Evolutionary conservation across 2,113 vertebrate species (phyloP), one percentile per base, ranked within the genome.

Genomic region (Petroica traversi): DNA sequence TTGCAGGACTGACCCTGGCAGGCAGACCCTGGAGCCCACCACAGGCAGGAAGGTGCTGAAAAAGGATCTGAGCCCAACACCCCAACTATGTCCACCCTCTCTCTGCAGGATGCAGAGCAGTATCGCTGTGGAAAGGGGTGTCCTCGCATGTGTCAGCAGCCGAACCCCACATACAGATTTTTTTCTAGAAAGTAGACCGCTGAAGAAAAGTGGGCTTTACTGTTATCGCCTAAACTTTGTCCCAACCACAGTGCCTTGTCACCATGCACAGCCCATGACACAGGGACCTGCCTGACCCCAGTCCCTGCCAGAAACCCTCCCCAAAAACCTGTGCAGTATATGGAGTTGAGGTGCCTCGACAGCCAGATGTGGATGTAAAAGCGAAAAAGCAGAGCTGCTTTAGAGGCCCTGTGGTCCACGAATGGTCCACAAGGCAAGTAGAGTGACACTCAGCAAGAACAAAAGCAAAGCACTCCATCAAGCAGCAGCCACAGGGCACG

Each of bases 1-100:
- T 6, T 0, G 0, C 69, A 52, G 34, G 36, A 46, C 58, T 26
- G 52, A 58, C 12, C 8, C 67, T 3, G 1, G 61, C 31, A 75
- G 49, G 66, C 41, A 67, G 51, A 55, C 14, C n/a, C n/a, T n/a
- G 29, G 26, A 86, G 59, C 16, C 40, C 79, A 55, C 10, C 0
- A 0, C 22, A 63, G n/a, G 26, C 45, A 55, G 22, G 9, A 20
- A 46, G 40, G 51, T 26, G 38, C 51, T 64, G 25, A 55, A 71
- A 83, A 89, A 69, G 38, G 29, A 45, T 62, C 46, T 3, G 4
- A 74, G 64, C 20, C 51, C 7, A 1, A 5, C 0, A 1, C 3
- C 29, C 23, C 43, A 58, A 2, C 17, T 38, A 31, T 11, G 26
- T 11, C 24, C 46, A 41, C 18, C 5, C 16, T 54, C 33, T 19